Conservation (phyloP, 2,888 invertebrate species). For the Sminthurides aquaticus region DNA sequence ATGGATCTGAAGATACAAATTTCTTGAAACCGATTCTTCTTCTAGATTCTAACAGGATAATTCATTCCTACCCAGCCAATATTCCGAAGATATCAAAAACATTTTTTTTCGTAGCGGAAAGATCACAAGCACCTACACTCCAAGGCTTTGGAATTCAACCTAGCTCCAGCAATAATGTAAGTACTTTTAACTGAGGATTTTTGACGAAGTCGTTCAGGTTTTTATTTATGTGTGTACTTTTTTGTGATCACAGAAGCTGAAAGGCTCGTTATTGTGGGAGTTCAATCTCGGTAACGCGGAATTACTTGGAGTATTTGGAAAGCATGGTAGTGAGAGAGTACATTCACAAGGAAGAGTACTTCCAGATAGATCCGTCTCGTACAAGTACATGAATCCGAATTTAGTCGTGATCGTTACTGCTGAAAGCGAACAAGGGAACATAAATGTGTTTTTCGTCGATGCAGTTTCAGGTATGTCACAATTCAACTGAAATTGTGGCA, state of each 20-base stretch:
- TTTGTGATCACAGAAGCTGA: slow-evolving; percentile 9
- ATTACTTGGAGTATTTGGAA: slow-evolving; percentile 58
- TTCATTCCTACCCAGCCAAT: slow-evolving; percentile 61
- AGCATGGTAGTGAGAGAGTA: slow-evolving; percentile 64
- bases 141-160: slow-evolving; percentile 32
- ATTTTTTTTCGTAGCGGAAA: slow-evolving; percentile 33
- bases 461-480: slow-evolving; percentile 66
- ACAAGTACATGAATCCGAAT: slow-evolving; percentile 98
- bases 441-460: slow-evolving; percentile 82
- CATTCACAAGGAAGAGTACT: slow-evolving; percentile 93
- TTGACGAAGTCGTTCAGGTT: too few relatives aligned
- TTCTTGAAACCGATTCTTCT: slow-evolving; percentile 72
- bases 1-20: slow-evolving; percentile 59
- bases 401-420: slow-evolving; percentile 77
- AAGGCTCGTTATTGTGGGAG: slow-evolving; percentile 59
- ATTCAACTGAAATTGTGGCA: background rate
- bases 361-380: slow-evolving; percentile 90
- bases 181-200: background rate
- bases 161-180: slow-evolving; percentile 11
- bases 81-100: slow-evolving; percentile 45
- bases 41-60: slow-evolving; percentile 58
- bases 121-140: slow-evolving; percentile 17
- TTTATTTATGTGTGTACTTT: too few relatives aligned
- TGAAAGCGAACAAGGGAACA: slow-evolving; percentile 58
- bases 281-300: slow-evolving; percentile 59